A percentile compares a stretch with the other conserved stretches of the same genome.
Conservation (phyloP, 1,140 invertebrate species). For the Drosophila quadrilineata region DNA sequence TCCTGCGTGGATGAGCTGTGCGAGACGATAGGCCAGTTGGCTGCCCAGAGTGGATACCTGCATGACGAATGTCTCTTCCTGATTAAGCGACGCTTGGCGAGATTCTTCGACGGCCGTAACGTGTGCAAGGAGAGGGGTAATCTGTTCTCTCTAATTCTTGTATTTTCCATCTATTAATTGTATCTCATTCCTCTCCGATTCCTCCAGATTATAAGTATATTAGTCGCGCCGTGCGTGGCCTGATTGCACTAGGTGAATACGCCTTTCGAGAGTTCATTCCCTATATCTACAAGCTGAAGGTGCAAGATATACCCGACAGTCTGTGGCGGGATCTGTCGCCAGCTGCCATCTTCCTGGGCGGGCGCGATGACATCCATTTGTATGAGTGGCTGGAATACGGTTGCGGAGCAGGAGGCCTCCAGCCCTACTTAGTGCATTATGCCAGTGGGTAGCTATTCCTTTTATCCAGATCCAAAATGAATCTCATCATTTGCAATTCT, state of each 20-base stretch:
- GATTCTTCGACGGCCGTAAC: slow-evolving; percentile 63
- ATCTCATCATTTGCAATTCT: not conserved
- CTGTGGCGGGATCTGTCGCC: slow-evolving; percentile 59
- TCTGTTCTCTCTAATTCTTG: not conserved
- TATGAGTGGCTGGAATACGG: slow-evolving; percentile 77
- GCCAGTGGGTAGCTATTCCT: slow-evolving; percentile 28
- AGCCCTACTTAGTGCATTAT: slow-evolving; percentile 70
- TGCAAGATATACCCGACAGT: slow-evolving; percentile 51
- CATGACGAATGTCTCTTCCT: slow-evolving; percentile 69
- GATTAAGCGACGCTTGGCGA: slow-evolving; percentile 57
- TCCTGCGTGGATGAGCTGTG: slow-evolving; percentile 64
- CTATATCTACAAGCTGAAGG: slow-evolving; percentile 68
- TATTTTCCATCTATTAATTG: not conserved
- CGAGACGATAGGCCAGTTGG: slow-evolving; percentile 66
- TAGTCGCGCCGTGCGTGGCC: slow-evolving; percentile 59
- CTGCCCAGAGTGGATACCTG: slow-evolving; percentile 65
- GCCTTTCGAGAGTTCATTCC: slow-evolving; percentile 79
- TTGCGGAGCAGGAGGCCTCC: slow-evolving; percentile 61
- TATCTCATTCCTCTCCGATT: not conserved
- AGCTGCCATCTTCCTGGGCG: slow-evolving; percentile 63
- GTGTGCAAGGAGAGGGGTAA: slow-evolving; percentile 60
- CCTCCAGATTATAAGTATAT: slow-evolving; percentile 67
- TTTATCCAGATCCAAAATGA: not conserved
- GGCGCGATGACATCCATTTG: slow-evolving; percentile 69
- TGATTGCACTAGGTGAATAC: slow-evolving; percentile 73